Evolutionary conservation across 1,140 invertebrate genomes (phyloP).

Genomic region (Doryteuthis pealeii): DNA sequence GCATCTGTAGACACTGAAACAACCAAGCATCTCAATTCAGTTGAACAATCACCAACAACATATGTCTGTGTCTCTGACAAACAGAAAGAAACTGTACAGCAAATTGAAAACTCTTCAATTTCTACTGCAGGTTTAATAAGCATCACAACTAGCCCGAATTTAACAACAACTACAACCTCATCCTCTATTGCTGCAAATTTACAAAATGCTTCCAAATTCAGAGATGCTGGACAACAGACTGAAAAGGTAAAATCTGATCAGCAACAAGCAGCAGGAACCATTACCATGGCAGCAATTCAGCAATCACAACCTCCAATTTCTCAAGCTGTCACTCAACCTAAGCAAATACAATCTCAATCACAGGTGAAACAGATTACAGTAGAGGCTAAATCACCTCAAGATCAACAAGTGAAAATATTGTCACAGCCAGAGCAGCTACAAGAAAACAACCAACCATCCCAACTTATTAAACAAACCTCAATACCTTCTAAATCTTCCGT

Average conservation of each 20-base stretch:
- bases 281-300: not conserved
- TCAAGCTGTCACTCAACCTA: not conserved
- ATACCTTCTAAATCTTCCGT: too few relatives aligned
- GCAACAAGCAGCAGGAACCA: not conserved
- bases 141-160: not conserved
- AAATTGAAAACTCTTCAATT: not conserved
- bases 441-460: too few relatives aligned
- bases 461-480: too few relatives aligned
- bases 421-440: not conserved
- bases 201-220: constrained; percentile 7
- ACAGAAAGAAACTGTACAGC: not conserved
- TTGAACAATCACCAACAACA: not conserved
- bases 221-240: constrained; percentile 9
- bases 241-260: not conserved
- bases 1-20: not conserved
- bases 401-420: not conserved
- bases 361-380: not conserved
- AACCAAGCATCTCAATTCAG: not conserved
- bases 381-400: not conserved
- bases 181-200: not conserved
- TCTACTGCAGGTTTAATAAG: not conserved
- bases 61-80: not conserved
- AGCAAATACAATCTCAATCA: not conserved
- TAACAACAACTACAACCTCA: not conserved
- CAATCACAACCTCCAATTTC: not conserved